phyloP scores from a whole-genome alignment of 2,888 invertebrate species.

The Drosophila putrida region DNA sequence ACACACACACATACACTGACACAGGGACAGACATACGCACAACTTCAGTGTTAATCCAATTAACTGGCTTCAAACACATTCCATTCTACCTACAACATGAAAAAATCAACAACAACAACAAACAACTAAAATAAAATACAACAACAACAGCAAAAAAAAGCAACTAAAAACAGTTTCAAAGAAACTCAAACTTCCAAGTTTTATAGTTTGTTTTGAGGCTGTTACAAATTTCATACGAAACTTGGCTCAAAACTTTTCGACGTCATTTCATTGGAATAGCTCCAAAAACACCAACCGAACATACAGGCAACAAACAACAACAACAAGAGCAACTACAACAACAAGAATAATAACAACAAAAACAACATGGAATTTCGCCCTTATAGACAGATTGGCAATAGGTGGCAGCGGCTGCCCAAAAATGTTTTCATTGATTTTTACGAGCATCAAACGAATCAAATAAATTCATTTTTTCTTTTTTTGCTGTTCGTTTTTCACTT shows the following conservation, averaged over 20 bases:
- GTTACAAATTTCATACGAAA: slow-evolving; percentile 75
- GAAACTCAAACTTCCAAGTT: slow-evolving; percentile 75
- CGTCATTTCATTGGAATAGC: slow-evolving; percentile 73
- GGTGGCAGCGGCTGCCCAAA: slow-evolving; percentile 60
- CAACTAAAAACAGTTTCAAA: slow-evolving; percentile 73
- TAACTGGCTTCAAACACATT: slow-evolving; percentile 77
- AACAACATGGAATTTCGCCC: neutral
- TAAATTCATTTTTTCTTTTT: slow-evolving; percentile 60
- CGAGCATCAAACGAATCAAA: slow-evolving; percentile 76
- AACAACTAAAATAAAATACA: slow-evolving; percentile 15
- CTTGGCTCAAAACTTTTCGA: slow-evolving; percentile 70
- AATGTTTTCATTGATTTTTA: slow-evolving; percentile 80
- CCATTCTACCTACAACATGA: slow-evolving; percentile 55
- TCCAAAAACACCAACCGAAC: slow-evolving; percentile 26
- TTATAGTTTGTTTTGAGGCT: slow-evolving; percentile 70
- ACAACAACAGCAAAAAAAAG: neutral
- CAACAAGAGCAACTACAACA: neutral
- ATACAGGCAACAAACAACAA: neutral
- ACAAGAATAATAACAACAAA: neutral
- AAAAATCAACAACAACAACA: slow-evolving; percentile 19
- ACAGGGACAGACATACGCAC: slow-evolving; percentile 7
- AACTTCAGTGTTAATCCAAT: slow-evolving; percentile 71
- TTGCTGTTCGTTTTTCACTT: slow-evolving; percentile 33
- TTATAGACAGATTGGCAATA: slow-evolving; percentile 43
- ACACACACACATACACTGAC: neutral